Conservation (phyloP, 2,113 vertebrate genomes). For the Leptobrachium ailaonicum region DNA sequence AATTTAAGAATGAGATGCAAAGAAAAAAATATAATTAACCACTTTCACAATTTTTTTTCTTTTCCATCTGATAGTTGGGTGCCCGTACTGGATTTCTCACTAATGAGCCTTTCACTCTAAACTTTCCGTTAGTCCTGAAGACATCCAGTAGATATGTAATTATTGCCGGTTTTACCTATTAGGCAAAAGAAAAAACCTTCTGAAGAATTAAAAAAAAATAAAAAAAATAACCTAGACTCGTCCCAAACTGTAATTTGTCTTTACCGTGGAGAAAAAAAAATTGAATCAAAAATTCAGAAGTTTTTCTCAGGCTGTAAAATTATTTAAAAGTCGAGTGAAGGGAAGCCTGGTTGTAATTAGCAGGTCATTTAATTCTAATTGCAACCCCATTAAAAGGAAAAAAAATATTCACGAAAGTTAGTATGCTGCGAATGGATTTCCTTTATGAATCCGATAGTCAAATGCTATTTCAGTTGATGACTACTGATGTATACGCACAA, state of each 20-base stretch:
- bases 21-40: no score
- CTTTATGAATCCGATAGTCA: no score
- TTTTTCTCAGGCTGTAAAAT: neutral
- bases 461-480: no score
- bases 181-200: neutral
- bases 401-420: no score
- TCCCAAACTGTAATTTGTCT: neutral
- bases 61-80: no score
- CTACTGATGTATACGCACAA: no score
- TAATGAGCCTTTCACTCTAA: conserved; percentile 20
- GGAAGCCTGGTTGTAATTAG: neutral
- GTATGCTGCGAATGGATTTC: no score
- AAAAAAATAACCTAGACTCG: neutral
- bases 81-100: conserved; percentile 41
- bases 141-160: conserved; percentile 13
- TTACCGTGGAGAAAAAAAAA: neutral
- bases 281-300: neutral
- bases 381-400: neutral
- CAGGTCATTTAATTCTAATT: conserved; percentile 1
- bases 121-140: conserved; percentile 13
- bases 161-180: conserved; percentile 27
- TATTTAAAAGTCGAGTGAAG: neutral
- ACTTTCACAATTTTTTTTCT: no score
- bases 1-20: no score
- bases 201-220: conserved; percentile 8